Conservation (phyloP, 2,888 invertebrate genomes). For the Drosophila vallismaia region DNA sequence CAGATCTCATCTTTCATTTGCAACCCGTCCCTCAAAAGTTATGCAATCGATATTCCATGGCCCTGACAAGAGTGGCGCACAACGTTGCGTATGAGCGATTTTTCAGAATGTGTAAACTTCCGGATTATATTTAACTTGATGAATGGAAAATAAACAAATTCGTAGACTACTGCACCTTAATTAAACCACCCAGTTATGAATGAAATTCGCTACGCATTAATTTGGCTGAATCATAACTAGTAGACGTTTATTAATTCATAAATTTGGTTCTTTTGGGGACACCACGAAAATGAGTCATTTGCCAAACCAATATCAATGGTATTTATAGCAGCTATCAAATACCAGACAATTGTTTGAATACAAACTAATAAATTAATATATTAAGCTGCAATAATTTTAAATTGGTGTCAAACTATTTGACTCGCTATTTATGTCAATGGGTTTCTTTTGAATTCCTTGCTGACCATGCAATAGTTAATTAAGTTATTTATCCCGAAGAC, state of each 20-base stretch:
- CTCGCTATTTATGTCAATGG: no score
- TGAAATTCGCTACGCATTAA: conserved; percentile 5
- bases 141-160: conserved; percentile 20
- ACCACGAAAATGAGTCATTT: background rate
- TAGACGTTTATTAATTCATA: background rate
- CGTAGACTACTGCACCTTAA: background rate
- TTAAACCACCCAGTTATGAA: conserved; percentile 14
- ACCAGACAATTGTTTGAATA: background rate
- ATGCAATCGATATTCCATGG: conserved; percentile 77
- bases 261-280: background rate
- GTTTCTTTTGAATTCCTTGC: background rate
- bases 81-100: conserved; percentile 76
- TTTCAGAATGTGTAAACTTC: conserved; percentile 38
- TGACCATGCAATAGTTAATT: background rate
- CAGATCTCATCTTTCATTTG: background rate
- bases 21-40: conserved; percentile 49
- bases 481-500: background rate
- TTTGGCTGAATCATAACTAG: conserved; percentile 2
- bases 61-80: conserved; percentile 58
- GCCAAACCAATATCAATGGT: background rate
- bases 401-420: no score
- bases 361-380: no score
- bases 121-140: conserved; percentile 30
- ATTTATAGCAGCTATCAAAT: no score
- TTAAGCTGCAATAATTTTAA: background rate